Conservation (phyloP, 1,140 invertebrate species). For the Eriocheir sinensis region DNA sequence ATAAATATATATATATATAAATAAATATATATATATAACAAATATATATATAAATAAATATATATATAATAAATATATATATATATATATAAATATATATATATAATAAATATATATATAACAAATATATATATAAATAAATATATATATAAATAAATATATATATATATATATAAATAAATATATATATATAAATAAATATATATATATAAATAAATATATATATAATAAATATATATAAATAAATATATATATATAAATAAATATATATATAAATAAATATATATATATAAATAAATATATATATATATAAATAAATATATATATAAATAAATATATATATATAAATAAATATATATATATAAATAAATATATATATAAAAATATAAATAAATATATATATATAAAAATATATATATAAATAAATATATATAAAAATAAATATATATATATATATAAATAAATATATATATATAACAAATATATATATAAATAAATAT, state of each 20-base stretch:
- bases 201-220: background rate
- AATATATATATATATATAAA: background rate
- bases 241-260: conserved; percentile 39
- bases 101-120: too few species aligned
- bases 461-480: too few species aligned
- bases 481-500: background rate
- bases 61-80: too few species aligned
- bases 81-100: too few species aligned
- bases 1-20: too few species aligned
- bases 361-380: too few species aligned
- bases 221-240: conserved; percentile 30
- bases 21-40: too few species aligned
- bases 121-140: too few species aligned
- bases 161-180: background rate
- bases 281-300: conserved; percentile 34
- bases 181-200: conserved; percentile 45
- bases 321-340: background rate
- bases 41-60: too few species aligned
- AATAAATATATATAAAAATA: background rate
- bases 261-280: conserved; percentile 37
- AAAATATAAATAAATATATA: too few species aligned
- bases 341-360: conserved; percentile 7
- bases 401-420: background rate
- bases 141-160: background rate
- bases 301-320: background rate